Conservation (phyloP, 2,888 invertebrate genomes). For the Noctua pronuba region DNA sequence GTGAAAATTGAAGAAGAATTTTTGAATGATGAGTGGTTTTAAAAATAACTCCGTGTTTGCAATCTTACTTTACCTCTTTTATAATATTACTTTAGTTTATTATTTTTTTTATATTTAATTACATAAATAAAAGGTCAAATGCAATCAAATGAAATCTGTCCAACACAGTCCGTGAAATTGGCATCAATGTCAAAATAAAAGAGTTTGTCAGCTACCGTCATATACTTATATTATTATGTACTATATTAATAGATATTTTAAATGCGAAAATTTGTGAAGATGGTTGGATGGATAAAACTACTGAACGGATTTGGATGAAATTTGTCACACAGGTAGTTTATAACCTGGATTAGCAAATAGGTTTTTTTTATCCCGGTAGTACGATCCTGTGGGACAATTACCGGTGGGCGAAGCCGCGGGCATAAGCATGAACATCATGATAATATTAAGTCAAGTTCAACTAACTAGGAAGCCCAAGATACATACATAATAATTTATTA, state of each 20-base stretch:
- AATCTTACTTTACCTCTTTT: not conserved
- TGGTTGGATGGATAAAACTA: too few species aligned
- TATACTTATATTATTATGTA: too few species aligned
- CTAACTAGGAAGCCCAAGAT: constrained; percentile 38
- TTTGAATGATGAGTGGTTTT: not conserved
- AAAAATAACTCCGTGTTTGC: not conserved
- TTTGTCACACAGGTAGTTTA: too few species aligned
- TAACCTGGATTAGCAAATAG: too few species aligned
- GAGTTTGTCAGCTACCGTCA: not conserved
- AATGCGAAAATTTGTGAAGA: too few species aligned
- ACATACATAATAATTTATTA: constrained; percentile 11
- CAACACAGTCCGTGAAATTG: constrained; percentile 5
- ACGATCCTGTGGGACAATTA: too few species aligned
- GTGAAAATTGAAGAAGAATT: not conserved
- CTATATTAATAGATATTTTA: too few species aligned
- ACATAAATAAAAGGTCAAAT: not conserved
- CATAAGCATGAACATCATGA: too few species aligned
- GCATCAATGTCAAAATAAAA: constrained; percentile 9
- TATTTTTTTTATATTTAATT: not conserved
- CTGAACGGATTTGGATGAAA: too few species aligned
- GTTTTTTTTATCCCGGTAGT: too few species aligned
- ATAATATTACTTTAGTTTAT: not conserved
- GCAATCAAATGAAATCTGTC: not conserved
- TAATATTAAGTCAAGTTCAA: not conserved
- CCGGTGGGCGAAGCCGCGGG: too few species aligned